These are phyloP conservation scores for Agriopis marginaria DNA, from an alignment of 2,888 invertebrate genomes.

Conservation along the genomic window DNA sequence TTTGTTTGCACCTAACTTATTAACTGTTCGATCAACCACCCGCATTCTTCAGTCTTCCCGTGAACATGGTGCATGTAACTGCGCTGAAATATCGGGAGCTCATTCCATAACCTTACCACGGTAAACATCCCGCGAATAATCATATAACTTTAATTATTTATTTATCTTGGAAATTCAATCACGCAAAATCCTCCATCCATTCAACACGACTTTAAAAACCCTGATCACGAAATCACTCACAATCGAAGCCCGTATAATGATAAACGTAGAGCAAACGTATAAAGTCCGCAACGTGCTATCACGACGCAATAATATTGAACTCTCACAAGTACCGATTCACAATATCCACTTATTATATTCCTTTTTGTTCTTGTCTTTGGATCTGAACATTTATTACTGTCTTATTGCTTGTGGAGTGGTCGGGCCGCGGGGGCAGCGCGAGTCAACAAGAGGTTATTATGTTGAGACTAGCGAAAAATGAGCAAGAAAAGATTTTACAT, in stretches of 20 bases:
- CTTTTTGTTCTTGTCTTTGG: constrained; percentile 79
- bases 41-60: too few species aligned
- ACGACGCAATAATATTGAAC: constrained; percentile 75
- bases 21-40: too few species aligned
- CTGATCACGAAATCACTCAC: constrained; percentile 51
- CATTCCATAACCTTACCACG: too few species aligned
- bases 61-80: too few species aligned
- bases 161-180: background rate
- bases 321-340: constrained; percentile 72
- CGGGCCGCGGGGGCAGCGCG: constrained; percentile 69
- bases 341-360: constrained; percentile 82
- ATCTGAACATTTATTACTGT: constrained; percentile 84
- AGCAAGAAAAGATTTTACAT: constrained; percentile 75
- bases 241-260: constrained; percentile 58
- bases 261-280: constrained; percentile 59
- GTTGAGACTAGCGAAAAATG: constrained; percentile 81
- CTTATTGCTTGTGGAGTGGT: constrained; percentile 83
- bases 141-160: too few species aligned
- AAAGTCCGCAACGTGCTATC: constrained; percentile 59
- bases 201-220: constrained; percentile 44
- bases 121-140: too few species aligned
- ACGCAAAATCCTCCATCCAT: background rate
- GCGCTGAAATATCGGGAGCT: too few species aligned
- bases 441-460: constrained; percentile 84
- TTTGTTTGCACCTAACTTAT: too few species aligned